Evolutionary conservation across 1,140 invertebrate species (phyloP), one percentile per base, ranked within the genome.

Genomic region (Drosophila insularis): DNA sequence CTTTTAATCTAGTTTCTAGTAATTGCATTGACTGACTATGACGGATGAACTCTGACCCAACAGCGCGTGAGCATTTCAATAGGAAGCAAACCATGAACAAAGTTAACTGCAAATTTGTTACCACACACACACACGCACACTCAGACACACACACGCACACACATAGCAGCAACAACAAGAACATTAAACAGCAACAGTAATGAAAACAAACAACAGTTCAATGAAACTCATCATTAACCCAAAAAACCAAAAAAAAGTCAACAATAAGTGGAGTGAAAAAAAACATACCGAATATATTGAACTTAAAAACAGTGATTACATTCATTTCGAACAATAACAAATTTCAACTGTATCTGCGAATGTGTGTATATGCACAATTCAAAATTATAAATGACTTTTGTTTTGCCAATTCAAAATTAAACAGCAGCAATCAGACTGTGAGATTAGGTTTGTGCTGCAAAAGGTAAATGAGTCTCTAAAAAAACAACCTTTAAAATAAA

Each of bases 1-100:
- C 82, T 82, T 89, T 87, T 87, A 87, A 89, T 87, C 82, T 87
- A 89, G 82, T 87, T 75, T 87, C 68, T 58, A 58, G 82, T 87
- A 87, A 87, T 87, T 87, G 82, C 82, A 89, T 86, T 82, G 79
- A 79, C 82, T 87, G 68, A 66, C 35, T 70, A 63, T 86, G 82
- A 87, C 79, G 63, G 82, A 86, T 87, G 81, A 79, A 66, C 72
- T 43, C 55, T 55, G 60, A 27, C 40, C 60, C 32, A 54, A 27
- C 46, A 17, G 62, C 46, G 62, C 46, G 43, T 31, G 43, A 50
- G 31, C 23, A 31, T 23, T 62, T 23, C 60, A 46, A 23, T 39
- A 23, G 60, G 39, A 62, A 71, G 73, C 64, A 75, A 75, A 75
- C 67, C 63, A 68, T 61, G 56, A 74, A 72, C 63, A 62, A 62